Conservation (phyloP, 2,113 vertebrate species). For the Chaetodon trifascialis region DNA sequence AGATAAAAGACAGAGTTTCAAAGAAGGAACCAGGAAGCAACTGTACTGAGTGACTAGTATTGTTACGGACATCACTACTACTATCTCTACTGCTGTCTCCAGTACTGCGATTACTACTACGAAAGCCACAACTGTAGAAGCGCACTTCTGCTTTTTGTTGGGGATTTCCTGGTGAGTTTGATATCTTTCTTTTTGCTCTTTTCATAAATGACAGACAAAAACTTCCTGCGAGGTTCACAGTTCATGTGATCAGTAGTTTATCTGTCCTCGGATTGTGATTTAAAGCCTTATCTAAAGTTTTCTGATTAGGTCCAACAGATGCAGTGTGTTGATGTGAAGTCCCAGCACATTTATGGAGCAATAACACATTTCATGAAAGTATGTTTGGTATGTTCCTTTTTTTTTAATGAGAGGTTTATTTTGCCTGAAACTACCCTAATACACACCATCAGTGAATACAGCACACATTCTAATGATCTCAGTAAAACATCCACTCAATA, state of each 20-base stretch:
- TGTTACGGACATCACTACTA: constrained; percentile 45
- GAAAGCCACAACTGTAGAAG: constrained; percentile 7
- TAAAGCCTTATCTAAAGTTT: background rate
- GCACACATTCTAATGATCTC: background rate
- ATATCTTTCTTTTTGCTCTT: constrained; percentile 10
- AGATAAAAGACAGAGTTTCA: constrained; percentile 35
- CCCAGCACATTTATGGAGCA: constrained; percentile 2
- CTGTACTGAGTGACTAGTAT: constrained; percentile 41
- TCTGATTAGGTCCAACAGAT: background rate
- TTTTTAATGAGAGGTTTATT: background rate
- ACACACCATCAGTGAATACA: background rate
- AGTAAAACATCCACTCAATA: background rate
- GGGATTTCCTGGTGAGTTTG: constrained; percentile 75
- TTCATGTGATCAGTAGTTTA: background rate
- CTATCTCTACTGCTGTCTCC: background rate
- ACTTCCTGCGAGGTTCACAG: background rate
- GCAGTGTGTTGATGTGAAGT: background rate
- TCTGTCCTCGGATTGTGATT: background rate
- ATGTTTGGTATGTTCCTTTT: background rate
- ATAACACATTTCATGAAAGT: background rate
- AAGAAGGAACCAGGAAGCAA: constrained; percentile 73
- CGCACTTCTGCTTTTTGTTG: constrained; percentile 57
- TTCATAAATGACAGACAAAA: background rate
- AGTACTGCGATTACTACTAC: constrained; percentile 14
- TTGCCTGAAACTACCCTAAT: background rate